A percentile compares a stretch with the other conserved stretches of the same genome.
These are phyloP conservation scores for Monopterus albus DNA, from an alignment of 2,113 vertebrate species.

Conservation along the genomic window DNA sequence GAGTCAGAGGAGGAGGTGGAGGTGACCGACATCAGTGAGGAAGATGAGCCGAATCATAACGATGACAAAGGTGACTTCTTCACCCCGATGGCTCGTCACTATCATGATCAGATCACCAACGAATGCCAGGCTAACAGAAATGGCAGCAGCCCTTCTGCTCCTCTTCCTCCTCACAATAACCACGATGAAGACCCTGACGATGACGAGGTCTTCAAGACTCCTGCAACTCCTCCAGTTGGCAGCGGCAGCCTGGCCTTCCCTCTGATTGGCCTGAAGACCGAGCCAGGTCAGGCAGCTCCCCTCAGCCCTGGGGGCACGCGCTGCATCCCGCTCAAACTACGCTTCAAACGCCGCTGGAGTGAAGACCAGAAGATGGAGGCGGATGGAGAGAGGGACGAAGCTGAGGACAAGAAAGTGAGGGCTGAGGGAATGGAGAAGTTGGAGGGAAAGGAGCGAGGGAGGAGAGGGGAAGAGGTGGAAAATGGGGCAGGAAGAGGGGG, in stretches of 20 bases:
- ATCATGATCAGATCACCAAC: conserved; percentile 30
- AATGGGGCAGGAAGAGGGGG: conserved; percentile 41
- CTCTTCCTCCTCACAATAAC: conserved; percentile 18
- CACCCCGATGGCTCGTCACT: conserved; percentile 26
- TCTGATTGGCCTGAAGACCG: conserved; percentile 71
- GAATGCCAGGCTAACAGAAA: conserved; percentile 49
- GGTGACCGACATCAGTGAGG: conserved; percentile 92
- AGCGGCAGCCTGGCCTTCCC: conserved; percentile 32
- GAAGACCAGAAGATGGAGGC: conserved; percentile 92
- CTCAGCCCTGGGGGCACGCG: conserved; percentile 76
- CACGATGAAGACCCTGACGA: conserved; percentile 71
- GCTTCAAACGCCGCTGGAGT: conserved; percentile 93
- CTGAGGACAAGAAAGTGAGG: conserved; percentile 87
- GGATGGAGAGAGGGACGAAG: conserved; percentile 77
- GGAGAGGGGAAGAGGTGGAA: conserved; percentile 48
- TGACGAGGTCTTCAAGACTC: conserved; percentile 92
- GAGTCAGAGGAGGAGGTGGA: conserved; percentile 91
- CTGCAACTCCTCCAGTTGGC: conserved; percentile 75
- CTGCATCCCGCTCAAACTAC: conserved; percentile 91
- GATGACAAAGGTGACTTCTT: conserved; percentile 68
- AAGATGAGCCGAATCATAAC: conserved; percentile 73
- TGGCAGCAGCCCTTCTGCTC: conserved; percentile 3
- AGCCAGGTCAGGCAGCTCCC: conserved; percentile 71
- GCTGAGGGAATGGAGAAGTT: conserved; percentile 76
- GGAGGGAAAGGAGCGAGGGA: conserved; percentile 49